These are phyloP conservation scores for Cryptoblepharus egeriae DNA, from an alignment of 2,797 vertebrate genomes.

Conservation along the genomic window DNA sequence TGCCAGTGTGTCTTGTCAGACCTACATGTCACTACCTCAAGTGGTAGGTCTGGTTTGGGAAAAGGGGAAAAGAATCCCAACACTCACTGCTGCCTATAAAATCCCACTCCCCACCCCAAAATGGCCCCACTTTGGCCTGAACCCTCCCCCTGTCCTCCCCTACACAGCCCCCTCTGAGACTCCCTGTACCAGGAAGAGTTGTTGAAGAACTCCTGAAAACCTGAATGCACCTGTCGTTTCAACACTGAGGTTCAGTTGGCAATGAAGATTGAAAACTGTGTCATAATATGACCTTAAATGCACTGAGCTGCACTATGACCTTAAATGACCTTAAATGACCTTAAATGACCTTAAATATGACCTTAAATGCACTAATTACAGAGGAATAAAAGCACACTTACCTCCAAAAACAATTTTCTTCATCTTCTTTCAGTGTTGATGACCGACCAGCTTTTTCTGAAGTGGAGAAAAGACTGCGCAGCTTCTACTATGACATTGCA, in stretches of 20 bases:
- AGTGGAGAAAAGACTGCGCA: slow-evolving; percentile 88
- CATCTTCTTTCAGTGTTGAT: slow-evolving; percentile 79
- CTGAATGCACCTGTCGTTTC: not conserved
- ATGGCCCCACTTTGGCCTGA: too few species aligned
- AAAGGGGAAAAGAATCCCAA: too few species aligned
- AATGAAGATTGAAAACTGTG: not conserved
- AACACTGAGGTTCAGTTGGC: not conserved
- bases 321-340: not conserved
- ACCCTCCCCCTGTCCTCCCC: too few species aligned
- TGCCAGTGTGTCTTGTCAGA: too few species aligned
- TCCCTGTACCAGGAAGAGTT: not conserved
- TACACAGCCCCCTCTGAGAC: too few species aligned
- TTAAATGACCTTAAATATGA: not conserved
- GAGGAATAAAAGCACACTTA: not conserved
- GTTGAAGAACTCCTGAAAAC: not conserved
- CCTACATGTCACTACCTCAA: too few species aligned
- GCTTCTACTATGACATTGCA: slow-evolving; percentile 92
- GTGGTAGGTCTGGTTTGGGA: too few species aligned
- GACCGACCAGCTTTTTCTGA: slow-evolving; percentile 86
- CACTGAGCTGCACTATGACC: fast-evolving
- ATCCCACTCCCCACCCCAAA: too few species aligned
- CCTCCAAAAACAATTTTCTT: not conserved
- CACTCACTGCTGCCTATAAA: too few species aligned
- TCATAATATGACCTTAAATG: not conserved
- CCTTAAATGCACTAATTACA: fast-evolving